phyloP scores from a whole-genome alignment of 1,140 invertebrate species.

The Gonatopus flavifemur region DNA sequence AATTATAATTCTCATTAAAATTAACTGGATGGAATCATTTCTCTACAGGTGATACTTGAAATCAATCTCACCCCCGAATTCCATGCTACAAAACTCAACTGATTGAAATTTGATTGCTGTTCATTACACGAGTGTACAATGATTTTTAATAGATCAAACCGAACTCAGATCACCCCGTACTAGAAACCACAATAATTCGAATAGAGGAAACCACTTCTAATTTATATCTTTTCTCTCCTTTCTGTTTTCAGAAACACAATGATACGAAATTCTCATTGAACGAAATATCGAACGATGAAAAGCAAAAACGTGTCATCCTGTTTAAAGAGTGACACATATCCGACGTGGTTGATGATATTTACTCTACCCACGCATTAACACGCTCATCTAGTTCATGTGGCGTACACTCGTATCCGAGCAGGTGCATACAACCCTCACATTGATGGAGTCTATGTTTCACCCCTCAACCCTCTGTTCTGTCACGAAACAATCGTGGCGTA shows the following conservation, averaged over 20 bases:
- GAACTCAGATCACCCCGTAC: too few species aligned
- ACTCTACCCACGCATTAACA: conserved; percentile 21
- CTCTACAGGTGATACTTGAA: too few species aligned
- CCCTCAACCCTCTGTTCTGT: conserved; percentile 19
- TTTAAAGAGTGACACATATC: conserved; percentile 38
- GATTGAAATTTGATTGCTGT: too few species aligned
- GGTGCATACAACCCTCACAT: conserved; percentile 33
- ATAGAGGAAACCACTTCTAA: too few species aligned
- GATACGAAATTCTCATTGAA: not conserved
- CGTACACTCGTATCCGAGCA: conserved; percentile 35
- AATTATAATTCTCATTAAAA: too few species aligned
- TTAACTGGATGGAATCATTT: too few species aligned
- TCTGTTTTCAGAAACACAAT: not conserved
- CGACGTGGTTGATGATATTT: conserved; percentile 17
- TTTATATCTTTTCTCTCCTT: too few species aligned
- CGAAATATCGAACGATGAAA: not conserved
- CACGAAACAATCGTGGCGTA: conserved; percentile 52
- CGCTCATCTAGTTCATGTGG: conserved; percentile 12
- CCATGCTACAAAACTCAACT: too few species aligned
- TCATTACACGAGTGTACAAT: too few species aligned
- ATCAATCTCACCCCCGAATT: too few species aligned
- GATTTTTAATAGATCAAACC: too few species aligned
- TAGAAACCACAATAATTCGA: too few species aligned
- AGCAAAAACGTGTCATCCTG: conserved; percentile 9
- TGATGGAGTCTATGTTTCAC: conserved; percentile 17